These are phyloP conservation scores for Papilio helenus DNA, from an alignment of 1,140 invertebrate genomes.

Conservation along the genomic window DNA sequence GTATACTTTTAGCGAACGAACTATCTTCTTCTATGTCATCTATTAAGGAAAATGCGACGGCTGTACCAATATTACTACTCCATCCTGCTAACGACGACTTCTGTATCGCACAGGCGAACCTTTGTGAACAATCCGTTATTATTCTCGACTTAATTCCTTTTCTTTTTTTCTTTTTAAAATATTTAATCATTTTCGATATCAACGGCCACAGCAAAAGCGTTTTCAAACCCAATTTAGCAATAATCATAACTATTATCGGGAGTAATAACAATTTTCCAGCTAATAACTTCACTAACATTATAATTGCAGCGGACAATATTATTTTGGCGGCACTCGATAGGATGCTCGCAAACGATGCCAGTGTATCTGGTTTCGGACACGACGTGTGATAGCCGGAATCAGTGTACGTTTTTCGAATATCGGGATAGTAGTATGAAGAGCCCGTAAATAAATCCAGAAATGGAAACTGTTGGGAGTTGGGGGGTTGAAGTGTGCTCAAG, in stretches of 20 bases:
- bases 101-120: slow-evolving; percentile 72
- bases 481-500: slow-evolving; percentile 58
- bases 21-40: slow-evolving; percentile 72
- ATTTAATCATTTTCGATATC: slow-evolving; percentile 75
- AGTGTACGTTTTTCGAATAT: slow-evolving; percentile 67
- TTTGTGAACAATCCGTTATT: slow-evolving; percentile 70
- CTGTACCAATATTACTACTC: slow-evolving; percentile 68
- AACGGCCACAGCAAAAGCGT: slow-evolving; percentile 71
- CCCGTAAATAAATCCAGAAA: slow-evolving; percentile 73
- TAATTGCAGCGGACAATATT: slow-evolving; percentile 70
- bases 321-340: slow-evolving; percentile 76
- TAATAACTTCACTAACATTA: slow-evolving; percentile 70
- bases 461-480: slow-evolving; percentile 53
- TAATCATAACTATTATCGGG: slow-evolving; percentile 63
- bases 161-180: slow-evolving; percentile 73
- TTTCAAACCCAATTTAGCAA: slow-evolving; percentile 73
- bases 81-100: slow-evolving; percentile 60
- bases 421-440: slow-evolving; percentile 67
- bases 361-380: slow-evolving; percentile 68
- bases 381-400: slow-evolving; percentile 63
- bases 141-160: slow-evolving; percentile 65
- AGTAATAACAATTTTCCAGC: slow-evolving; percentile 70
- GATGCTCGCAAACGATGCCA: slow-evolving; percentile 70
- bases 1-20: slow-evolving; percentile 67
- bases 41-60: slow-evolving; percentile 69